These are phyloP conservation scores for Rhagium mordax DNA, from an alignment of 2,888 invertebrate species.

Conservation along the genomic window DNA sequence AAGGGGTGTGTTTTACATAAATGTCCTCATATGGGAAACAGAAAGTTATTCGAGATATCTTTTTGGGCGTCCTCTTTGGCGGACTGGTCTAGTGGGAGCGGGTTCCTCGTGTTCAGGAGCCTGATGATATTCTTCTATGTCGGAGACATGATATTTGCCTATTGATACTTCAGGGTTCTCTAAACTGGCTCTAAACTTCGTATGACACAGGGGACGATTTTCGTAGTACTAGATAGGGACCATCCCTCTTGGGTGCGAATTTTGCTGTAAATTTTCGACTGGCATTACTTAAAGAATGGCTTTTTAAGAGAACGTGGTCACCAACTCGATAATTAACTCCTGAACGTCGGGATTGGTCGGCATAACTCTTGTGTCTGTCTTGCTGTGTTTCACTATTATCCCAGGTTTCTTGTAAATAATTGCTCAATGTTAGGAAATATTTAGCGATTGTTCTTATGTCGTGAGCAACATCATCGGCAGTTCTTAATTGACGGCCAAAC, in stretches of 20 bases:
- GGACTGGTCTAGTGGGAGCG: too few relatives aligned
- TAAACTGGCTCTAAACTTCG: too few relatives aligned
- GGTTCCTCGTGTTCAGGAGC: too few relatives aligned
- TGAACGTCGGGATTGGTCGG: slow-evolving; percentile 44
- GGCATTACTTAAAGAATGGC: slow-evolving; percentile 51
- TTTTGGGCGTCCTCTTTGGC: too few relatives aligned
- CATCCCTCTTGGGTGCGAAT: slow-evolving; percentile 56
- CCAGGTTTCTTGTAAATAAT: not conserved
- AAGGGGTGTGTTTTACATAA: too few relatives aligned
- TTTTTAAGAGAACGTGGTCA: slow-evolving; percentile 49
- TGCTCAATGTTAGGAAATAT: slow-evolving; percentile 42
- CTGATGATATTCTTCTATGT: too few relatives aligned
- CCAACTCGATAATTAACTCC: slow-evolving; percentile 47
- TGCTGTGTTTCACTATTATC: not conserved
- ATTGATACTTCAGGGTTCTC: too few relatives aligned
- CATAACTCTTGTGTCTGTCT: not conserved
- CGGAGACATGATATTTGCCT: too few relatives aligned
- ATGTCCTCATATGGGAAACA: too few relatives aligned
- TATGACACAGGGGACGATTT: not conserved
- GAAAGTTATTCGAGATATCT: too few relatives aligned
- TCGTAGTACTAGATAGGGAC: slow-evolving; percentile 25
- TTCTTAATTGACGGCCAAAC: slow-evolving; percentile 34
- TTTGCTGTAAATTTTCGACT: slow-evolving; percentile 50
- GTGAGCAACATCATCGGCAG: slow-evolving; percentile 48
- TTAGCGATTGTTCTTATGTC: slow-evolving; percentile 38